Evolutionary conservation across 2,888 invertebrate species (phyloP).

Genomic region (Corbicula japonica): DNA sequence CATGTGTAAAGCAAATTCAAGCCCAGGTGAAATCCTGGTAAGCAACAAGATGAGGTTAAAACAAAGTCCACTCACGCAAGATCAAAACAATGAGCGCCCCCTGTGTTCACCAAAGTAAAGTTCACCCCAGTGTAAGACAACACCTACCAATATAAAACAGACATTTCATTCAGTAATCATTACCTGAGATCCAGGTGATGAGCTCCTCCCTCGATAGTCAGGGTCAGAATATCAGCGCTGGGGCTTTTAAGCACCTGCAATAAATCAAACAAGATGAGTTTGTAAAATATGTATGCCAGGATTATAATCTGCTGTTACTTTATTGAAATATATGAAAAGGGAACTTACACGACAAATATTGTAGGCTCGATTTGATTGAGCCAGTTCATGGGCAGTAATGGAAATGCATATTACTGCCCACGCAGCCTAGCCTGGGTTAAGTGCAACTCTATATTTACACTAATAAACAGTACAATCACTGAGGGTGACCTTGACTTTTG

Average conservation of each 20-base stretch:
- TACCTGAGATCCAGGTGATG: constrained; percentile 84
- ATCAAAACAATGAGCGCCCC: constrained; percentile 34
- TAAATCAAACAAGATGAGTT: not conserved
- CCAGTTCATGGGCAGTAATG: too few relatives aligned
- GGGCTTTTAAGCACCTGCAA: constrained; percentile 63
- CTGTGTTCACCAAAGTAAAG: constrained; percentile 21
- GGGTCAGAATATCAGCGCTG: constrained; percentile 61
- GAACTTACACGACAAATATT: too few relatives aligned
- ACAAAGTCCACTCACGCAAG: constrained; percentile 28
- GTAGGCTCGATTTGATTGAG: too few relatives aligned
- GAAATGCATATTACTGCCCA: too few relatives aligned
- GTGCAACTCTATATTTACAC: too few relatives aligned
- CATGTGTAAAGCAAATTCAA: too few relatives aligned
- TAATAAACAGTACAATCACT: too few relatives aligned
- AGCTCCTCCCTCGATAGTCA: constrained; percentile 80
- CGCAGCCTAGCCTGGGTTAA: too few relatives aligned
- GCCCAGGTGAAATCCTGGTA: too few relatives aligned
- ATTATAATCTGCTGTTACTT: not conserved
- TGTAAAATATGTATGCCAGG: not conserved
- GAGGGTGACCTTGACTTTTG: too few relatives aligned
- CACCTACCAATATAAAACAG: constrained; percentile 21
- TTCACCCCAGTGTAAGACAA: constrained; percentile 2
- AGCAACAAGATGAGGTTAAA: too few relatives aligned
- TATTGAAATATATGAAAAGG: too few relatives aligned
- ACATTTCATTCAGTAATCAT: not conserved